Conservation (phyloP, 2,113 vertebrate species). For the Pygoscelis adeliae region DNA sequence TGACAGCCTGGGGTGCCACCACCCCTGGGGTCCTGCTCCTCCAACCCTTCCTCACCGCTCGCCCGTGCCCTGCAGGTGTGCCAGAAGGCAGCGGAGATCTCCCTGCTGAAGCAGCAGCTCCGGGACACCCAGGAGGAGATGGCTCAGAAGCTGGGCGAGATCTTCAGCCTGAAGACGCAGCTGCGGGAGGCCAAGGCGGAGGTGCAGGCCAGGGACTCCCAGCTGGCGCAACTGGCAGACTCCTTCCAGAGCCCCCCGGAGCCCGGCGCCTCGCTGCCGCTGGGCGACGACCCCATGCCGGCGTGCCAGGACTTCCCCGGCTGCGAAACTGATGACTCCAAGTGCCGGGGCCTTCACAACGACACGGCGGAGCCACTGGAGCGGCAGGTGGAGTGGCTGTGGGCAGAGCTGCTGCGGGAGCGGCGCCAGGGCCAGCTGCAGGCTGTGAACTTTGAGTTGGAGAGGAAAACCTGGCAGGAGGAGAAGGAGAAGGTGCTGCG, state of each 20-base stretch:
- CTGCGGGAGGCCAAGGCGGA: constrained; percentile 85
- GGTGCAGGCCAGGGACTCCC: constrained; percentile 81
- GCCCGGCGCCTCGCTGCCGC: not conserved
- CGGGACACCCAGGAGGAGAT: constrained; percentile 93
- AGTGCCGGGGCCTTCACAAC: constrained; percentile 71
- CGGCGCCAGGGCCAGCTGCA: constrained; percentile 91
- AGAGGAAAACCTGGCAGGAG: constrained; percentile 91
- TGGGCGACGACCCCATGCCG: constrained; percentile 60
- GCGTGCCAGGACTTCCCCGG: constrained; percentile 64
- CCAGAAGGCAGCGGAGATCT: constrained; percentile 95
- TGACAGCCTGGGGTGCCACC: not conserved
- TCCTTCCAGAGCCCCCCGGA: constrained; percentile 69
- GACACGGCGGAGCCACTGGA: constrained; percentile 71
- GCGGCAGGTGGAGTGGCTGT: constrained; percentile 81
- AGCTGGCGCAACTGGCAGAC: constrained; percentile 83
- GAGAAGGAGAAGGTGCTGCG: constrained; percentile 86
- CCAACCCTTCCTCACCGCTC: not conserved
- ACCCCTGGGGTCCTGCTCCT: not conserved
- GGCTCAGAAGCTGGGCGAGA: constrained; percentile 91
- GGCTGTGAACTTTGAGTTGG: constrained; percentile 88
- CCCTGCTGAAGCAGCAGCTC: constrained; percentile 94
- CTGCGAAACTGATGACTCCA: constrained; percentile 80
- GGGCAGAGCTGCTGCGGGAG: constrained; percentile 91
- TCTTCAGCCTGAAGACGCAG: constrained; percentile 93
- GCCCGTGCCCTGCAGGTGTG: constrained; percentile 72